phyloP scores from a whole-genome alignment of 2,888 invertebrate species.

The Camponotus fellah region DNA sequence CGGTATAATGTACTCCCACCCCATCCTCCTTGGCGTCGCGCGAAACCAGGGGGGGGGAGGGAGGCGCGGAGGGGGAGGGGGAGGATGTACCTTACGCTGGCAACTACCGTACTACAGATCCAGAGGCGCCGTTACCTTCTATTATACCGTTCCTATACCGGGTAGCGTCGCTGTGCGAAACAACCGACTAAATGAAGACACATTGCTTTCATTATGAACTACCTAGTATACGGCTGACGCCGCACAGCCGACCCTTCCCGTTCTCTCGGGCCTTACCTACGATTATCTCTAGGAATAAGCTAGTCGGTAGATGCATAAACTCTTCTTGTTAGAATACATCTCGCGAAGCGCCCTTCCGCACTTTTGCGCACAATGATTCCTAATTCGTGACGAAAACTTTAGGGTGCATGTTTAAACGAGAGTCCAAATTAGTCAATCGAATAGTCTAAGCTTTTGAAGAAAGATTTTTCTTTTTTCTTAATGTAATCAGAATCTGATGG shows the following conservation, averaged over 20 bases:
- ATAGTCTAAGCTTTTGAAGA: no score
- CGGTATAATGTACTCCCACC: conserved; percentile 70
- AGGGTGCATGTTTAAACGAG: no score
- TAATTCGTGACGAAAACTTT: neutral
- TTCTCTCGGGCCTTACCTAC: conserved; percentile 37
- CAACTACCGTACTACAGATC: conserved; percentile 58
- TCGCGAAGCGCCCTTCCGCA: neutral
- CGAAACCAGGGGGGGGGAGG: conserved; percentile 2
- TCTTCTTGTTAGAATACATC: conserved; percentile 34
- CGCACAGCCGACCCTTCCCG: conserved; percentile 28
- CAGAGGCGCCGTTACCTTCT: conserved; percentile 71
- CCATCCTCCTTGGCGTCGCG: conserved; percentile 27
- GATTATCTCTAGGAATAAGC: conserved; percentile 49
- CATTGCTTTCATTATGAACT: conserved; percentile 84
- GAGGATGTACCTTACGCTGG: conserved; percentile 55
- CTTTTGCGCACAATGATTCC: conserved; percentile 27
- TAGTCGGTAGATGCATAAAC: conserved; percentile 44
- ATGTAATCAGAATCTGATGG: no score
- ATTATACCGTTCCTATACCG: conserved; percentile 78
- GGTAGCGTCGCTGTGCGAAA: conserved; percentile 77
- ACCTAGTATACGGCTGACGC: conserved; percentile 64
- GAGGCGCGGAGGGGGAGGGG: neutral
- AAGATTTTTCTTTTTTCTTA: no score
- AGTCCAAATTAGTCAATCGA: no score
- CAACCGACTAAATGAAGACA: conserved; percentile 84